Evolutionary conservation across 2,113 vertebrate species (phyloP).

Genomic region (Xenus cinereus): DNA sequence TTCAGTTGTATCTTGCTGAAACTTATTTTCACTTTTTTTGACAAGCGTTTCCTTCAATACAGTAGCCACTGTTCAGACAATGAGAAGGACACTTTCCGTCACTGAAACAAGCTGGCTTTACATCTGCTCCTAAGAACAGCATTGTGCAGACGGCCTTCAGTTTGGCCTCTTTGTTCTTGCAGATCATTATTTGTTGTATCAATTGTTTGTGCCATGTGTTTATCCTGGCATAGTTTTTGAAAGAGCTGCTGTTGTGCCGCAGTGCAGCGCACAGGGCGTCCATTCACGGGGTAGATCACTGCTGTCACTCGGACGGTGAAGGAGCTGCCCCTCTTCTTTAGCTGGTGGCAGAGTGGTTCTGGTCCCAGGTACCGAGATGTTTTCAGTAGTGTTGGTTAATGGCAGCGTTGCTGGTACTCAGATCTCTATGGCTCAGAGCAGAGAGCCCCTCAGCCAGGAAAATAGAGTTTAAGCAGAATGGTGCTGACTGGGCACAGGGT

Average conservation of each 20-base stretch:
- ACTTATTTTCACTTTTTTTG: background rate
- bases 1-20: background rate
- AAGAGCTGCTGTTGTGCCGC: background rate
- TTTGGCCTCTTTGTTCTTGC: background rate
- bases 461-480: background rate
- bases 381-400: background rate
- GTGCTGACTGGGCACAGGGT: background rate
- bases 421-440: background rate
- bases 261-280: background rate
- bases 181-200: background rate
- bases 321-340: background rate
- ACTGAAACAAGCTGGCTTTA: background rate
- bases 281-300: rapidly evolving
- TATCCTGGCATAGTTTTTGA: background rate
- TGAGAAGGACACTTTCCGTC: background rate
- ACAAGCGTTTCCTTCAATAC: background rate
- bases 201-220: background rate
- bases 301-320: rapidly evolving
- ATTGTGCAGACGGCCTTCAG: background rate
- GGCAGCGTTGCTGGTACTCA: background rate
- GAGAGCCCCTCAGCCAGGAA: background rate
- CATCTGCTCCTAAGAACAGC: background rate
- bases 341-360: background rate
- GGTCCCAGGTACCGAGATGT: rapidly evolving
- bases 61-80: background rate